Percentiles rank a stretch among this genome's conserved stretches.
phyloP scores from a whole-genome alignment of 2,113 vertebrate species.

The Heloderma charlesbogerti region DNA sequence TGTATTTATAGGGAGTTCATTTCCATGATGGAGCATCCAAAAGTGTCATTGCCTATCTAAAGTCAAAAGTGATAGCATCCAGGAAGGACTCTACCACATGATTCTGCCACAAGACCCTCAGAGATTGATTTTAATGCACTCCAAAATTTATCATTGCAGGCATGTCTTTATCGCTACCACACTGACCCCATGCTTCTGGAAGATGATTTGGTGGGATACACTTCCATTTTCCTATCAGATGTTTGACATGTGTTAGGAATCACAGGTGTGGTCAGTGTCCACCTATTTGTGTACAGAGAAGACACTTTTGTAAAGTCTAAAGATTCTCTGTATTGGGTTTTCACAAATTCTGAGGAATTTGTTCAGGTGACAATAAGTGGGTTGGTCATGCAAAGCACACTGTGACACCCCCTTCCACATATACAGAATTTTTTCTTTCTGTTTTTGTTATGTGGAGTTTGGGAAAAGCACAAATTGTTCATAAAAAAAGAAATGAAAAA shows the following conservation, averaged over 20 bases:
- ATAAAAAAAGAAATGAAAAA: neutral
- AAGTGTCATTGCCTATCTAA: neutral
- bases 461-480: neutral
- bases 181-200: neutral
- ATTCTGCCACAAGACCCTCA: neutral
- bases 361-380: neutral
- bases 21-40: neutral
- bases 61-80: neutral
- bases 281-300: neutral
- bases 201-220: neutral
- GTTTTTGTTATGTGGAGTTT: neutral
- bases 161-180: neutral
- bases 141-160: neutral
- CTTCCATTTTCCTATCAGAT: neutral
- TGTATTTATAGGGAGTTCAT: neutral
- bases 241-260: neutral
- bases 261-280: neutral
- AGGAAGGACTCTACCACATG: neutral
- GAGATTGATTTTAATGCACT: neutral
- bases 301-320: neutral
- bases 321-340: neutral
- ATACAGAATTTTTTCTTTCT: neutral
- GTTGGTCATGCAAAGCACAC: neutral
- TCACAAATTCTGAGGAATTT: neutral
- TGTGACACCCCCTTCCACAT: neutral